Evolutionary conservation across 2,797 vertebrate genomes (phyloP).

Genomic region (Rhabdomys pumilio): DNA sequence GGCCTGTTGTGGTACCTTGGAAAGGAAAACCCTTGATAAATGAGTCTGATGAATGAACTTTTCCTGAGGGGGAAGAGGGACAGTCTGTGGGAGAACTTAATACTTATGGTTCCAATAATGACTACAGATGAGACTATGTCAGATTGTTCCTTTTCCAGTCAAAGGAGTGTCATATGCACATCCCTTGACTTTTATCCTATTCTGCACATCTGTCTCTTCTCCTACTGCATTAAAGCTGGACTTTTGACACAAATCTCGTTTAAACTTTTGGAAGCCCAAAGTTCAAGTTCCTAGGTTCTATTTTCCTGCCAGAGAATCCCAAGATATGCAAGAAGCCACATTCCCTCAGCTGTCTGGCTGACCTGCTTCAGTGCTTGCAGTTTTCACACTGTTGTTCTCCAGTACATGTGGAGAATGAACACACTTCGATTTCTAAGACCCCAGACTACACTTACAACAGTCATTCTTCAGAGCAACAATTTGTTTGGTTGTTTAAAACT

Average conservation of each 20-base stretch:
- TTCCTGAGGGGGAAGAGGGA: neutral
- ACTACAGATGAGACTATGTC: neutral
- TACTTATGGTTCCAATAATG: too few species aligned
- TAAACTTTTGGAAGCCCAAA: neutral
- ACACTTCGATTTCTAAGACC: neutral
- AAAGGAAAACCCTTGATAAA: neutral
- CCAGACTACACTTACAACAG: neutral
- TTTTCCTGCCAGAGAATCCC: neutral
- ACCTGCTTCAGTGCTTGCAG: neutral
- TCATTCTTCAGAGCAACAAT: neutral
- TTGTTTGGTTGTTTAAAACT: constrained; percentile 26
- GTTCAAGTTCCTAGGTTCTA: neutral
- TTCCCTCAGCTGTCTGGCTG: neutral
- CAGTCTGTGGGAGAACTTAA: neutral
- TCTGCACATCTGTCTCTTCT: neutral
- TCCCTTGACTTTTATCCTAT: neutral
- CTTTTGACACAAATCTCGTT: neutral
- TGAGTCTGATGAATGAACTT: too few species aligned
- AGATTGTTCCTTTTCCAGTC: neutral
- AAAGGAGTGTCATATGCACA: neutral
- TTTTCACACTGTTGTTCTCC: neutral
- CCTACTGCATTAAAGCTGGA: neutral
- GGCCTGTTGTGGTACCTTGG: neutral
- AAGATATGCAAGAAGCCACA: neutral
- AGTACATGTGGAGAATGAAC: neutral